Base-by-base conservation (phyloP, 64 coral and sea anemone species). In the Hydrozoanthus tunicans region DNA sequence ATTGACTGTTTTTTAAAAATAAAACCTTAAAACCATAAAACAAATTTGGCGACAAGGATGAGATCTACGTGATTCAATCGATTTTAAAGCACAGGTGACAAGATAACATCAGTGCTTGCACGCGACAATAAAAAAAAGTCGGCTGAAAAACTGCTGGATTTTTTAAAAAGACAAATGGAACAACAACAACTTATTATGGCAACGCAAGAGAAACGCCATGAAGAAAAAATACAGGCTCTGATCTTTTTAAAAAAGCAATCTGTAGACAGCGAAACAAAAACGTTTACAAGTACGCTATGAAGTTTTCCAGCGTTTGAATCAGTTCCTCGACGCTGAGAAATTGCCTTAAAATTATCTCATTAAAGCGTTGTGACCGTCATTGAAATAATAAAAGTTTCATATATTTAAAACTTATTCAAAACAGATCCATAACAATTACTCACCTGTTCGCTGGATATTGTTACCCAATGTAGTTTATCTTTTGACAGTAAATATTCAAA, bases 401-500 rank as follows among this genome's bases (percentile, higher is more conserved):
- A 17, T 10, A 43, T 43, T 43, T 43, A 43, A 43, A 43, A 0
- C 0, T 43, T 43, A 43, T 43, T 23, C 7, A 20, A 11, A 55
- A 27, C 65, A 69, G 14, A 17, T 69, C 11, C 20, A 10, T 2
- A 14, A 69, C 65, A 69, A n/a, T 17, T 59, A 73, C 76, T 62
- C 79, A 94, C 95, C 90, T 98, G 81, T 25, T 93, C 91, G 62
- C 96, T 98, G 70, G 82, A 89, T 23, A 98, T 92, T 79, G 91
- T 95, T 61, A 98, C 93, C 96, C 96, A 98, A 25, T 98, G 77
- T 77, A 98, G 79, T 51, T 92, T 68, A 56, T 98, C 94, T 93
- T 86, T 98, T n/a, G 73, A 64, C 20, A 98, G 60, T 56, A 98
- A 91, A 76, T 98, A 98, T 80, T 98, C 96, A 92, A 98, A 98